Evolutionary conservation across 1,140 invertebrate species (phyloP), one percentile per base, ranked within the genome.

Genomic region (Drosophila murphyi): DNA sequence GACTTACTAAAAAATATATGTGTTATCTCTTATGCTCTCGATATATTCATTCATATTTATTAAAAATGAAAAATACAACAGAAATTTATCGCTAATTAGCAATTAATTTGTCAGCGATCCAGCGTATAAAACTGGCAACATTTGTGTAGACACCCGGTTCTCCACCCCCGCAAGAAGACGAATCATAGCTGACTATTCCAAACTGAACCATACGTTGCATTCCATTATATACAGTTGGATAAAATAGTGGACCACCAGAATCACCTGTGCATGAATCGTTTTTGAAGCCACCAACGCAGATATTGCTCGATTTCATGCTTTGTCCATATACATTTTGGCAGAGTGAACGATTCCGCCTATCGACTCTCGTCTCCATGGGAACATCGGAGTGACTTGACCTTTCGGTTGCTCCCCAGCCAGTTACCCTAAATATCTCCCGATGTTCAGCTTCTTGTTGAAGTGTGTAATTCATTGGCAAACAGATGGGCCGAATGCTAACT

Each of bases 181-280:
- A 61, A 1, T 64, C 72, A 10, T 5, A 61, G 7, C 72, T 74
- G 0, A 74, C 72, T 2, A 74, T 50, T n/a, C 72, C 72, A 29
- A 50, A 62, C 4, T 62, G 50, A 1, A 74, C 35, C 39, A 61
- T 56, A 0, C 50, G 34, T 29, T 69, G 71, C 1, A 0, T 0
- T 4, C n/a, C 43, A 5, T 69, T 20, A 50, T 52, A 69, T 5
- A 0, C 1, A 10, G 6, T 20, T 3, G 28, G 2, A 41, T 3
- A 3, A 7, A 10, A 1, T 4, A 74, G 7, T 7, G 72, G 72
- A 45, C 72, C 65, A 3, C 72, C 57, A 20, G 72, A 74, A 10
- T 74, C 65, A 0, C 65, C 57, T 3, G 37, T 32, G n/a, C 65
- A 70, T 2, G 65, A 69, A 5, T 69, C 51, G 0, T 2, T 10